Evolutionary conservation across 2,113 vertebrate genomes (phyloP), one percentile per base, ranked within the genome.

Genomic region (Tor tambroides): DNA sequence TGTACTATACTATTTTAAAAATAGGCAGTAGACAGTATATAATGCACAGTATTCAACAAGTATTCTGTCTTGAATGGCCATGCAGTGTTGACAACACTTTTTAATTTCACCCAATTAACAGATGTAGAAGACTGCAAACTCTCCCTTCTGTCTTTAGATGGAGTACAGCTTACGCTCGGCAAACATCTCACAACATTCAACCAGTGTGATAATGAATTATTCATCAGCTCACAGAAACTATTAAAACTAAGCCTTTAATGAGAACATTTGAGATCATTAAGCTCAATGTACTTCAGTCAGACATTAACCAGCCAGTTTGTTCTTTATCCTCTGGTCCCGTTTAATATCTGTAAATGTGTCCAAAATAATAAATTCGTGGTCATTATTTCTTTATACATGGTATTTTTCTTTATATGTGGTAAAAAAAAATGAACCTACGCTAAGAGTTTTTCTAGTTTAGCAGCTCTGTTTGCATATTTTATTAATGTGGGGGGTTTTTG

Each of bases 231-330:
- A 6, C 23, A 75, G 41, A 75, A 75, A 26, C 72, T 43, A 80
- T 79, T 80, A 80, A 38, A 80, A 80, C 30, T 80, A 80, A 80
- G 32, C 51, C 51, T 59, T 56, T n/a, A 80, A 75, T 75, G 72
- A 75, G 54, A 59, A 54, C 54, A 2, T 59, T 38, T 80, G 19
- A 80, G 28, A 80, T 80, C 77, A n/a, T 80, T 80, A 38, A 59
- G 6, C 54, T 80, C 54, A 23, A 26, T 26, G 41, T 76, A 9
- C 71, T 76, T 76, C 41, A 46, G 41, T 28, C 41, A 76, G 72
- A 49, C 41, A 46, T 76, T 76, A 76, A 76, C 49, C n/a, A 76
- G 41, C 41, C 72, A 76, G 74, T 49, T 49, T 49, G 74, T 76
- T 28, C 41, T 76, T 76, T 41, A 49, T 9, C 74, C 41, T 76